Base-by-base conservation (phyloP, 2,113 vertebrate species). In the Triplophysa tibetana region DNA sequence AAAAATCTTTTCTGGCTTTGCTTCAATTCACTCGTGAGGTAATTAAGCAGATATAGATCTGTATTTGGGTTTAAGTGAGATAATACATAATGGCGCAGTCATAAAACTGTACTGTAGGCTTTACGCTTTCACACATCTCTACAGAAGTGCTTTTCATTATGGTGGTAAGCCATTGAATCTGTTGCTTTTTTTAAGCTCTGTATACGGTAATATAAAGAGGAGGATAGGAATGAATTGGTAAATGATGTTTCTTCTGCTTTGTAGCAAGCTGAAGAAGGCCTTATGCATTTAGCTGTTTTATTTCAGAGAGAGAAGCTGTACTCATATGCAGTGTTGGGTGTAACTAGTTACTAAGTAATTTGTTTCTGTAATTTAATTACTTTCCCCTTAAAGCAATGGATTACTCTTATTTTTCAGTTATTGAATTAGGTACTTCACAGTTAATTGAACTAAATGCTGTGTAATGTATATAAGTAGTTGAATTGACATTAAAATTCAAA, bases 21-120 rank as follows among this genome's bases (percentile, higher is more conserved):
- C 62, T 26, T 75, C 70, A 33, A 56, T 67, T 81, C 17, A 41
- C 79, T 61, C 17, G 6, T 56, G 24, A 68, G 64, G 43, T 48
- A 76, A 68, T 81, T 81, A 81, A 52, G 56, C 23, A 68, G 64
- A 75, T 81, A 75, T 10, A n/a, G 26, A 69, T 81, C 64, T 69
- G 19, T 26, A 69, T 76, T 64, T 11, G 54, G 19, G 56, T 75
- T 81, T 50, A 61, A 75, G 45, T 67, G 33, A 80, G 64, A 54
- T 63, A 70, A 62, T 33, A 19, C 16, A 64, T 48, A 80, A 74
- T 23, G 29, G 26, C 24, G 6, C 70, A 69, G 23, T 75, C 60
- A 70, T 33, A 66, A 58, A 24, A 58, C 38, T 48, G 60, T 48
- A 33, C 70, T 75, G 29, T 33, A 24, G 50, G 63, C 52, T 9